Base-by-base conservation (phyloP, 2,113 vertebrate genomes). In the Choloepus hoffmanni region DNA sequence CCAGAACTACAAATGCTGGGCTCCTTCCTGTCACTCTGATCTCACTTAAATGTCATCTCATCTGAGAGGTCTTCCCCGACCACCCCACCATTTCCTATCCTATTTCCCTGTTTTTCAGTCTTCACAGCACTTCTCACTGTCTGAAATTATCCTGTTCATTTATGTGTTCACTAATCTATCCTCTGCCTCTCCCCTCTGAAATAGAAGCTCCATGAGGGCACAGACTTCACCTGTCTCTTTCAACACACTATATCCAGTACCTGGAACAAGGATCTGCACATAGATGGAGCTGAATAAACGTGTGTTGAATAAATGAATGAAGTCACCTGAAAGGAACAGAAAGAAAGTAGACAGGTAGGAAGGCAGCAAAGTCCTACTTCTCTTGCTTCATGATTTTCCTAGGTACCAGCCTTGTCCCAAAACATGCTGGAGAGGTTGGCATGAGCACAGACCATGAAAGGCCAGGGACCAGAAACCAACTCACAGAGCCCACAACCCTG, bases 71-170 rank as follows among this genome's bases (percentile, higher is more conserved):
- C 8, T 76, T 40, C 36, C 91, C 79, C 2, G 6, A 7, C 19
- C 60, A 48, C 60, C n/a, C 48, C 60, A 83, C 23, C 15, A 33
- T 11, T 58, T n/a, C 23, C 65, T 28, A 18, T 40, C 11, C 50
- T 21, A 9, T 12, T 8, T 1, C n/a, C 10, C 65, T 55, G 21
- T 24, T 28, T 3, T 0, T 1, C 23, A 7, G 36, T 43, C 36
- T 67, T 67, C n/a, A 9, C 10, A 30, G 3, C 12, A 33, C 21
- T 45, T 16, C 43, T 62, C 2, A 2, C 50, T 14, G 0, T 85
- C 53, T 55, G 13, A 79, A 93, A 48, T 50, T 21, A 3, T 40
- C 33, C 30, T 36, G 5, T 43, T 50, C 55, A 30, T 19, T 26
- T 45, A 28, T 62, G n/a, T 77, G 21, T 50, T 63, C 43, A 43